A percentile compares a stretch with the other conserved stretches of the same genome.
These are phyloP conservation scores for Entelurus aequoreus DNA, from an alignment of 2,113 vertebrate species.

Conservation along the genomic window DNA sequence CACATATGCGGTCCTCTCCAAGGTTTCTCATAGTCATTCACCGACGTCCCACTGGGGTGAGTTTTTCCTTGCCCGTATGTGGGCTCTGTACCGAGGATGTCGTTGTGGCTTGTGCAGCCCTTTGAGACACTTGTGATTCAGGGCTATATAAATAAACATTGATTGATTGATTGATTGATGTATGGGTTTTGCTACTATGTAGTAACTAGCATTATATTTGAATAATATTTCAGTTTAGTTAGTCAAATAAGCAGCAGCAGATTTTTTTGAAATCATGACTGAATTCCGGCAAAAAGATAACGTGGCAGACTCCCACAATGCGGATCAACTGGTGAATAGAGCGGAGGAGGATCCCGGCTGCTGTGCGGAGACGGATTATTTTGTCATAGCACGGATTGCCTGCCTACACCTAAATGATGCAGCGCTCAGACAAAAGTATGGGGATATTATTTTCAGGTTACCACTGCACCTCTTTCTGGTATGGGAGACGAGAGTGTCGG, in stretches of 20 bases:
- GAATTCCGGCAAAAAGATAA: constrained; percentile 34
- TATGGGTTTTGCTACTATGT: too few species aligned
- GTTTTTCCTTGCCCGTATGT: too few species aligned
- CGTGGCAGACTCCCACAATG: constrained; percentile 33
- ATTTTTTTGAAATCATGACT: constrained; percentile 23
- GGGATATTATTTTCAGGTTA: constrained; percentile 46
- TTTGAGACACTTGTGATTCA: too few species aligned
- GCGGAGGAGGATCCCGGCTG: constrained; percentile 48
- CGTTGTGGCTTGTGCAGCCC: too few species aligned
- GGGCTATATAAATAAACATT: too few species aligned
- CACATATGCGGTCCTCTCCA: too few species aligned
- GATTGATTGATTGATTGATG: too few species aligned
- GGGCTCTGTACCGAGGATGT: too few species aligned
- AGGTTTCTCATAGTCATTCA: too few species aligned
- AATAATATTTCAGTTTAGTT: neutral
- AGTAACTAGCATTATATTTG: neutral
- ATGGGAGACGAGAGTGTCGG: constrained; percentile 4
- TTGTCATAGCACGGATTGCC: constrained; percentile 50
- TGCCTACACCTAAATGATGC: constrained; percentile 44
- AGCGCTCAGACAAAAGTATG: constrained; percentile 40
- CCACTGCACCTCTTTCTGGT: constrained; percentile 26
- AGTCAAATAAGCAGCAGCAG: constrained; percentile 25
- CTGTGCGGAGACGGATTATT: constrained; percentile 54
- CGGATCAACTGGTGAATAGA: constrained; percentile 46
- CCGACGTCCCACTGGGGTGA: too few species aligned